Evolutionary conservation across 2,888 invertebrate genomes (phyloP), one percentile per base, ranked within the genome.

Genomic region (Cybosia mesomella): DNA sequence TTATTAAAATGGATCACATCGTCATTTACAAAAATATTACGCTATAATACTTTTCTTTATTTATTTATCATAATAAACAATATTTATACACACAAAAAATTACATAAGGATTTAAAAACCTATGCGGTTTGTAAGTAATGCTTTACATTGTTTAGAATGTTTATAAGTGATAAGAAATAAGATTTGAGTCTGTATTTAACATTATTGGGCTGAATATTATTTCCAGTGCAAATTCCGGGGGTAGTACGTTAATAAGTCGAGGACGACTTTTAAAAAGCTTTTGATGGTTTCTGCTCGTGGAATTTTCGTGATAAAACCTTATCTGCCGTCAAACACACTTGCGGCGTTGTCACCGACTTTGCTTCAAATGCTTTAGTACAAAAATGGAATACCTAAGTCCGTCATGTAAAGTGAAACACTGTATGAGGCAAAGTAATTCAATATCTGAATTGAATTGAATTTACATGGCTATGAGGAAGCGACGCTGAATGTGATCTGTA

Each of bases 391-490:
- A 43, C n/a, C n/a, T n/a, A n/a, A 18, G 8, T 49, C 49, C n/a
- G 49, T 18, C 1, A 7, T n/a, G n/a, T 49, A 49, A 49, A 49
- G 3, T 8, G 18, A 43, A 18, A 43, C 7, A 43, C 43, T 43
- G 49, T 72, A 75, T 73, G 75, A 67, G 73, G 68, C 71, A 60
- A 61, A 67, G 62, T 79, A 76, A 77, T 66, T 80, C 73, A 77
- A 82, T 80, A 80, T 80, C 74, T 83, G 76, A 75, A n/a, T n/a
- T n/a, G n/a, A n/a, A n/a, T n/a, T n/a, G n/a, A 85, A 83, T 87
- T 85, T 81, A 73, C 81, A 83, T 76, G 74, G 75, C 79, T 79
- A 88, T 89, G 85, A 89, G 89, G 89, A 90, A 90, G 85, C 79
- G 49, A 34, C 65, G 74, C 65, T 76, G 76, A 81, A 75, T 80